A percentile compares a stretch with the other conserved stretches of the same genome.
Evolutionary conservation across 2,797 vertebrate species (phyloP).

Genomic region (Acrossocheilus wenchowensis): DNA sequence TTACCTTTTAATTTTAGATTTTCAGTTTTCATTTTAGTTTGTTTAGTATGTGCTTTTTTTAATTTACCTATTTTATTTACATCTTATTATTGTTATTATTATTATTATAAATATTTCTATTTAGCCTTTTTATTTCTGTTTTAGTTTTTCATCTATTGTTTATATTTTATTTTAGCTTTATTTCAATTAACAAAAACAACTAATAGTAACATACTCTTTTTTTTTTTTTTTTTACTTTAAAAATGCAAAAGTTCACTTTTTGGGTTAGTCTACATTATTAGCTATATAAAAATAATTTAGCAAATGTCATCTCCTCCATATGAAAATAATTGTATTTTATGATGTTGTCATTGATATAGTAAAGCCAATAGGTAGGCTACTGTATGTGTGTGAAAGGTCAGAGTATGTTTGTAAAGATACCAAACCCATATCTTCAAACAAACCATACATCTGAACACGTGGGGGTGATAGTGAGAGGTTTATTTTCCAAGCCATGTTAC

Average conservation of each 20-base stretch:
- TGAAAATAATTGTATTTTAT: background rate
- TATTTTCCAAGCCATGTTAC: slow-evolving; percentile 51
- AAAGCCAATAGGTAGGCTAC: background rate
- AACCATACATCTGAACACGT: slow-evolving; percentile 26
- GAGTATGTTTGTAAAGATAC: background rate
- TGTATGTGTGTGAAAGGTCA: slow-evolving; percentile 1
- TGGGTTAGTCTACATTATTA: background rate
- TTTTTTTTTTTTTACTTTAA: background rate
- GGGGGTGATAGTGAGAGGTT: slow-evolving; percentile 48
- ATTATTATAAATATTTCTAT: background rate
- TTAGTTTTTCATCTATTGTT: no score
- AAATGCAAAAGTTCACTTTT: background rate
- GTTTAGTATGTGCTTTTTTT: background rate
- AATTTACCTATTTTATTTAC: background rate
- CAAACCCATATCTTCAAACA: background rate
- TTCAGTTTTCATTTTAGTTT: background rate
- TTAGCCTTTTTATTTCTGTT: background rate
- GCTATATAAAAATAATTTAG: background rate
- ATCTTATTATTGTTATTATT: background rate
- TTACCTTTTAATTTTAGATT: background rate
- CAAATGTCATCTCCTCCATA: background rate
- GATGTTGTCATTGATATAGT: background rate
- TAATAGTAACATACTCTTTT: no score
- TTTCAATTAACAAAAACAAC: no score
- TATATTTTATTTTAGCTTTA: no score